Evolutionary conservation across 1,140 invertebrate genomes (phyloP), one percentile per base, ranked within the genome.

Genomic region (Oryctes rhinoceros): DNA sequence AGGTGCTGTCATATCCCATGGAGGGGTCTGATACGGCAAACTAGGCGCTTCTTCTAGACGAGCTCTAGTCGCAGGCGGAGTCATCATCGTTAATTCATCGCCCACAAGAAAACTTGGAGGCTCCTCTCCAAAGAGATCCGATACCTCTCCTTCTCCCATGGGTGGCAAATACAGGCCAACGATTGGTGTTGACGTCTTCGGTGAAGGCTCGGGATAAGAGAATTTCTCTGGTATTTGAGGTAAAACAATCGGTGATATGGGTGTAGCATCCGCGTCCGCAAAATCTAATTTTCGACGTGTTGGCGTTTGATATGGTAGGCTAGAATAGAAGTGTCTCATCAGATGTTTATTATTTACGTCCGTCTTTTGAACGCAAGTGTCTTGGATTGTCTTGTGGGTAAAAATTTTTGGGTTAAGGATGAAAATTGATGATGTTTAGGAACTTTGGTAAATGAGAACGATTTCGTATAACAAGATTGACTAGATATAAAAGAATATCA

Each of bases 41-140:
- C 67, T 74, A n/a, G 67, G 71, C 1, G 71, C 30, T 35, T 59
- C 53, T 59, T 59, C 53, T 18, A 59, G 15, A 18, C 53, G 15
- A 59, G 13, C 6, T 59, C 15, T 59, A 18, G 3, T 59, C 6
- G 15, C 15, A 59, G 15, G 53, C 15, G 53, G n/a, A 4, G 53
- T n/a, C 18, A n/a, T 59, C 18, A 6, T 59, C 53, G 18, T 59
- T 59, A 59, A 18, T 18, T 59, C 53, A 6, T 59, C 53, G 18
- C 18, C 53, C 0, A 9, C 78, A 11, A 79, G 24, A 79, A 79
- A 79, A n/a, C 15, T 20, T 3, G 78, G 78, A 18, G 20, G 20
- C 18, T n/a, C 24, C 62, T 79, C 78, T n/a, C 10, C 13, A 20
- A 78, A 78, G 30, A 78, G 10, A 59, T 59, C 53, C 2, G 53